Percentiles rank a stretch among this genome's conserved stretches.
Conservation (phyloP, 2,888 invertebrate genomes). For the Diarsia rubi region DNA sequence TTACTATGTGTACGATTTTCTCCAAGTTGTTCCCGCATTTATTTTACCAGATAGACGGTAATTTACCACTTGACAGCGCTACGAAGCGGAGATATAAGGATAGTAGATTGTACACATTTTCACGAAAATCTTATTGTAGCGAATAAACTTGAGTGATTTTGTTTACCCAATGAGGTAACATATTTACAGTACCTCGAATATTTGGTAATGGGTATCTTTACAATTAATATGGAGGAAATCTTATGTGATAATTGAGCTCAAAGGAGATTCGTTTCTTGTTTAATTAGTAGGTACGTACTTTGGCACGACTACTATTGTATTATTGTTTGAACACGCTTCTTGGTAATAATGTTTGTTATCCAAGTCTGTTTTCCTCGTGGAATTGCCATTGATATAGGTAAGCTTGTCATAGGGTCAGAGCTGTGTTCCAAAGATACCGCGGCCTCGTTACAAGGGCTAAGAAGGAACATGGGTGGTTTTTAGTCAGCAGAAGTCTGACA, state of each 20-base stretch:
- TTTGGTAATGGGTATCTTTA: conserved; percentile 14
- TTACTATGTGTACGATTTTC: conserved; percentile 45
- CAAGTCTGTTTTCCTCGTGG: neutral
- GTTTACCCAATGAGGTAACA: conserved; percentile 19
- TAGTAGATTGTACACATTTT: conserved; percentile 38
- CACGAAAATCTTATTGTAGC: conserved; percentile 29
- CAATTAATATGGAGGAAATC: neutral
- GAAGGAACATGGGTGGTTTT: too few relatives aligned
- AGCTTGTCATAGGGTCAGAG: conserved; percentile 9
- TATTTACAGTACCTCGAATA: conserved; percentile 8
- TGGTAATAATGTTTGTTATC: neutral
- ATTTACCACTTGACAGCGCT: conserved; percentile 46
- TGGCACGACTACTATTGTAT: conserved; percentile 3
- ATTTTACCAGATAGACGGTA: conserved; percentile 50
- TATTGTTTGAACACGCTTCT: neutral
- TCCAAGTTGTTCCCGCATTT: conserved; percentile 45
- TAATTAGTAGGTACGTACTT: conserved; percentile 11
- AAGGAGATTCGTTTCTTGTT: conserved; percentile 24
- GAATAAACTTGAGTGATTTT: conserved; percentile 37
- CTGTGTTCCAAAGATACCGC: too few relatives aligned
- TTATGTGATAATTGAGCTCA: conserved; percentile 39
- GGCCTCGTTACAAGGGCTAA: too few relatives aligned
- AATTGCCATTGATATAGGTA: conserved; percentile 7
- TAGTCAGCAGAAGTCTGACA: too few relatives aligned
- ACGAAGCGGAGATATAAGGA: conserved; percentile 19